phyloP scores from a whole-genome alignment of 2,113 vertebrate genomes.

The Etheostoma cragini region DNA sequence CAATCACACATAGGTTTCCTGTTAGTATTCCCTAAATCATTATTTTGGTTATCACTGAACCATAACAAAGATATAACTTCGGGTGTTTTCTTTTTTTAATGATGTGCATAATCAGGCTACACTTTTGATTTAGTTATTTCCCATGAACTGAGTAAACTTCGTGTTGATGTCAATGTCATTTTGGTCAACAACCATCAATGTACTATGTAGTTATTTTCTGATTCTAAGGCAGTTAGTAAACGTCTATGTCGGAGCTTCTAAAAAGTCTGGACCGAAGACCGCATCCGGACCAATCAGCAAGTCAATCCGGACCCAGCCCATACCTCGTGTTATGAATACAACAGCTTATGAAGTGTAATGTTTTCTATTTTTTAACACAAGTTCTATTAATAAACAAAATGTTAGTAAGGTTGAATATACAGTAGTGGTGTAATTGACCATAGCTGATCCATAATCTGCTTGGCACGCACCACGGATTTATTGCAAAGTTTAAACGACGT shows the following conservation, averaged over 20 bases:
- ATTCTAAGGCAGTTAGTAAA: constrained; percentile 11
- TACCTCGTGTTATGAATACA: too few relatives aligned
- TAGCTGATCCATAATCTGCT: too few relatives aligned
- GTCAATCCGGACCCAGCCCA: too few relatives aligned
- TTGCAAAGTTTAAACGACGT: too few relatives aligned
- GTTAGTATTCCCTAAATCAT: constrained; percentile 11
- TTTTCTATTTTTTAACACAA: too few relatives aligned
- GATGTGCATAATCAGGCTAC: constrained; percentile 12
- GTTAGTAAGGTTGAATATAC: too few relatives aligned
- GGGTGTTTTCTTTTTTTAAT: constrained; percentile 33
- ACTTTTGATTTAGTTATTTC: constrained; percentile 20
- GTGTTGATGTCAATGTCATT: not conserved
- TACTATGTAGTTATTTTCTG: constrained; percentile 1
- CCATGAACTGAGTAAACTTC: not conserved
- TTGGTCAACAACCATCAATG: not conserved
- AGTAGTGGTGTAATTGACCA: too few relatives aligned
- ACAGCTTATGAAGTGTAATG: too few relatives aligned
- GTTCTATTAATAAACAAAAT: too few relatives aligned
- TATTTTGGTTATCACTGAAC: constrained; percentile 33
- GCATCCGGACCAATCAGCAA: too few relatives aligned
- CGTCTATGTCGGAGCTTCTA: not conserved
- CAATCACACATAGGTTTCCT: not conserved
- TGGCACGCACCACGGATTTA: too few relatives aligned
- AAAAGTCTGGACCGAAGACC: too few relatives aligned
- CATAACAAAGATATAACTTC: constrained; percentile 23